A percentile compares a stretch with the other conserved stretches of the same genome.
These are phyloP conservation scores for Lasius fuliginosus DNA, from an alignment of 2,888 invertebrate species.

Conservation along the genomic window DNA sequence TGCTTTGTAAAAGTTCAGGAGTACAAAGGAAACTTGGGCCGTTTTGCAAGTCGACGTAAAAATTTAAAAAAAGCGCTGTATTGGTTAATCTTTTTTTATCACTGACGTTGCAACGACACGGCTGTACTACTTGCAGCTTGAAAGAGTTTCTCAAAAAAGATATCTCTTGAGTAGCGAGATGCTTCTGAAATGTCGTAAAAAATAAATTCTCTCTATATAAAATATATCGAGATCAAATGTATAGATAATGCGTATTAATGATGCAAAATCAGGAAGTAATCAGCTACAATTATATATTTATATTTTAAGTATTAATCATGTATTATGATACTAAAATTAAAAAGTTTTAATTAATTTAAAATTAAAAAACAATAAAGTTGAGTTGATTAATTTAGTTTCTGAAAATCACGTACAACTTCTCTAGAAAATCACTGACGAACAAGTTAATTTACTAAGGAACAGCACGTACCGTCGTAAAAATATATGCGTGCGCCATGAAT, in stretches of 20 bases:
- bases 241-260: background rate
- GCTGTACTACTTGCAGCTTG: background rate
- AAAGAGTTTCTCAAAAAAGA: background rate
- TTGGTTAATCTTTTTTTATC: constrained; percentile 26
- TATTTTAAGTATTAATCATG: background rate
- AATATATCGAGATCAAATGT: background rate
- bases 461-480: constrained; percentile 37
- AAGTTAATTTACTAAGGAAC: constrained; percentile 21
- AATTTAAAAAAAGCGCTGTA: constrained; percentile 11
- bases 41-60: constrained; percentile 29
- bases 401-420: background rate
- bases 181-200: background rate
- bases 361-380: no score
- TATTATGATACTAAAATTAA: background rate
- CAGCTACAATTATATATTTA: background rate
- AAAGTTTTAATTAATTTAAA: background rate
- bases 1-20: constrained; percentile 39
- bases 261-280: background rate
- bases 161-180: background rate
- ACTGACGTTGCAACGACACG: background rate
- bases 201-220: background rate
- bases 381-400: background rate
- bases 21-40: constrained; percentile 13
- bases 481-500: constrained; percentile 46
- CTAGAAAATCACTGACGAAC: constrained; percentile 2